These are phyloP conservation scores for Polia nebulosa DNA, from an alignment of 2,888 invertebrate species.

Conservation along the genomic window DNA sequence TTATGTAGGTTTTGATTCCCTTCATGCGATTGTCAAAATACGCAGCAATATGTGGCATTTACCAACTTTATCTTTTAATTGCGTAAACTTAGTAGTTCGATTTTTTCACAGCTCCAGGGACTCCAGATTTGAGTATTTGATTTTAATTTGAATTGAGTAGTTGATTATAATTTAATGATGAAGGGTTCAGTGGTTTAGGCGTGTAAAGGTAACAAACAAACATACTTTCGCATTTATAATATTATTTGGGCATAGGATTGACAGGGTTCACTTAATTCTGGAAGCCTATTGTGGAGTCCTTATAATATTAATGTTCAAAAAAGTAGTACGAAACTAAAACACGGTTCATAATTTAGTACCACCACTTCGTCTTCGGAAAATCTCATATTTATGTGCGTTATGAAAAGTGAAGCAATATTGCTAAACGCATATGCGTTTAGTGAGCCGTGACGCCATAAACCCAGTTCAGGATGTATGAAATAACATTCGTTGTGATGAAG, in stretches of 20 bases:
- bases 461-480: slow-evolving; percentile 53
- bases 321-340: slow-evolving; percentile 24
- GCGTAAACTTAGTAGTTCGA: too few relatives aligned
- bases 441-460: slow-evolving; percentile 42
- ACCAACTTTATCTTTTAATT: too few relatives aligned
- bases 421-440: slow-evolving; percentile 43
- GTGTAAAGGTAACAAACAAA: too few relatives aligned
- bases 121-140: too few relatives aligned
- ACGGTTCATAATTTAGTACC: slow-evolving; percentile 4
- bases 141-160: too few relatives aligned
- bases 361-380: slow-evolving; percentile 14
- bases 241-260: background rate
- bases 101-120: too few relatives aligned
- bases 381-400: slow-evolving; percentile 35
- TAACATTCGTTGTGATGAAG: slow-evolving; percentile 36
- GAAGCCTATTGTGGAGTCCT: background rate
- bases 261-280: slow-evolving; percentile 17
- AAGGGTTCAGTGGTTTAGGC: too few relatives aligned
- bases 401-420: slow-evolving; percentile 47
- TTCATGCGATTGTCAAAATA: too few relatives aligned
- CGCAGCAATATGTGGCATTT: too few relatives aligned
- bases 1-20: too few relatives aligned
- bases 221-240: too few relatives aligned
- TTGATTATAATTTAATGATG: too few relatives aligned
- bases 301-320: slow-evolving; percentile 15